A percentile compares a stretch with the other conserved stretches of the same genome.
Evolutionary conservation across 2,113 vertebrate species (phyloP).

Genomic region (Tragelaphus scriptus): DNA sequence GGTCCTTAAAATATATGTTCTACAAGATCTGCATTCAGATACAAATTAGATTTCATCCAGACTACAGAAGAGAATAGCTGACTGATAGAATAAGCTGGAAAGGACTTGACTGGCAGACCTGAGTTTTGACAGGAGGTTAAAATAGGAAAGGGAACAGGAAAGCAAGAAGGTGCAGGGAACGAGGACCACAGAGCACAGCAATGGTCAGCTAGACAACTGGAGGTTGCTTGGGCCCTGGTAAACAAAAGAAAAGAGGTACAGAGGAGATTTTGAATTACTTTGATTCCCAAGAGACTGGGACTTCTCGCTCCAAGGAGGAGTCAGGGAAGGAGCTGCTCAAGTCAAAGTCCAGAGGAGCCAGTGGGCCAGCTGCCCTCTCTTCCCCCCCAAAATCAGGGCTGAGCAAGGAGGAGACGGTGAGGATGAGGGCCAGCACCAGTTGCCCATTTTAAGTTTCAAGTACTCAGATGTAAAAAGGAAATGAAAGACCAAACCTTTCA

Average conservation of each 20-base stretch:
- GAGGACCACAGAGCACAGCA: neutral
- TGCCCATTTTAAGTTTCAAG: neutral
- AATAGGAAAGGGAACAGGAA: neutral
- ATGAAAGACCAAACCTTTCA: neutral
- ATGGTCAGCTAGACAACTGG: neutral
- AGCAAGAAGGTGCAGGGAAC: neutral
- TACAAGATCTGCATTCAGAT: neutral
- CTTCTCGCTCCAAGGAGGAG: neutral
- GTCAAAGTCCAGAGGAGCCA: neutral
- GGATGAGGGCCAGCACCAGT: neutral
- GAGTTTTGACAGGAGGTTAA: constrained; percentile 8
- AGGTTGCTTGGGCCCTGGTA: neutral
- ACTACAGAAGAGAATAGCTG: neutral
- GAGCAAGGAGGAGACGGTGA: neutral
- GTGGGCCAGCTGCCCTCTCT: neutral
- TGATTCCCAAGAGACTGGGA: neutral
- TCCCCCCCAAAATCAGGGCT: neutral
- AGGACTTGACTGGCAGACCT: neutral
- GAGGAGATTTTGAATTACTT: neutral
- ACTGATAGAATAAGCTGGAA: neutral
- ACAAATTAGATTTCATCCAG: constrained; percentile 38
- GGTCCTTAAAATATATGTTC: neutral
- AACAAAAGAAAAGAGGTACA: neutral
- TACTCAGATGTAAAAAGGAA: neutral
- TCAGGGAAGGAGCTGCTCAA: neutral